These are phyloP conservation scores for Drosophila gaucha DNA, from an alignment of 2,888 invertebrate species.

Conservation along the genomic window DNA sequence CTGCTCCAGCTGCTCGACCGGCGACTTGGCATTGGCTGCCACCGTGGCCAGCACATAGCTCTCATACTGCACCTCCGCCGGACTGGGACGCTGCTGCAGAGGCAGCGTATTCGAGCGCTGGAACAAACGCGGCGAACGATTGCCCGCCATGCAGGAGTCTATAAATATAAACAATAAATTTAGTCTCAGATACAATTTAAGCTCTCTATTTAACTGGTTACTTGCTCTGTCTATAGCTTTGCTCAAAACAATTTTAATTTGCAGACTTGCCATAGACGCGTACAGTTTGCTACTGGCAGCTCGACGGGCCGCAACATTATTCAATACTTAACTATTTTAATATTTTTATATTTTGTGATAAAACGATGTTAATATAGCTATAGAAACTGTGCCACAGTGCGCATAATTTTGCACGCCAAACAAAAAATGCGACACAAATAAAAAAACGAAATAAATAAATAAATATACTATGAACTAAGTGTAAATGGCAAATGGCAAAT, in stretches of 20 bases:
- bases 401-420: constrained; percentile 49
- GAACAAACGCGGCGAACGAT: constrained; percentile 79
- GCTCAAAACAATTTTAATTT: constrained; percentile 75
- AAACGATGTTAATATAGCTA: constrained; percentile 30
- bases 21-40: constrained; percentile 83
- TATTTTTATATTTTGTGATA: constrained; percentile 31
- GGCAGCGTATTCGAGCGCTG: constrained; percentile 75
- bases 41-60: constrained; percentile 82
- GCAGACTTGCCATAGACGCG: constrained; percentile 76
- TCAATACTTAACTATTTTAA: neutral
- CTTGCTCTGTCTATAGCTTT: constrained; percentile 49
- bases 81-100: constrained; percentile 78
- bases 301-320: neutral
- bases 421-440: constrained; percentile 10
- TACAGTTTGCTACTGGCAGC: constrained; percentile 44
- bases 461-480: constrained; percentile 8
- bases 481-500: constrained; percentile 2
- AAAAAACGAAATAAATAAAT: neutral
- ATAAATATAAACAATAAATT: neutral
- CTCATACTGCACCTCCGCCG: constrained; percentile 82
- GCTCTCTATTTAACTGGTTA: constrained; percentile 21
- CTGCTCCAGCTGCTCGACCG: constrained; percentile 75
- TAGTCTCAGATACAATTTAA: neutral
- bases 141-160: constrained; percentile 84
- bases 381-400: constrained; percentile 59